Conservation (phyloP, 2,113 vertebrate genomes). For the Psephotus haematonotus region DNA sequence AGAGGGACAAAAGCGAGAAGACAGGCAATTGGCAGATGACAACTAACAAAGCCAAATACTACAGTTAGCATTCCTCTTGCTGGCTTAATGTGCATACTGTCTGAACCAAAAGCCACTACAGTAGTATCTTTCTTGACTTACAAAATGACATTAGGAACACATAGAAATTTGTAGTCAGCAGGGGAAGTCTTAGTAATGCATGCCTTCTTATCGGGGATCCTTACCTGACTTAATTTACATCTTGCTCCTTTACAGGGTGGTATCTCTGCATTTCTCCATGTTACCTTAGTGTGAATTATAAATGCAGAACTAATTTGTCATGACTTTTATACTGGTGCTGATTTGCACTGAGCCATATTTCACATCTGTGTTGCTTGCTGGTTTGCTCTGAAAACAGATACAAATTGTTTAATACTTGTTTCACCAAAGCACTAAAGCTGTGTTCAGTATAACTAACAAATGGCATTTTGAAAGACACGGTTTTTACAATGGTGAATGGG, state of each 20-base stretch:
- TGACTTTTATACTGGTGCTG: neutral
- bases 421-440: neutral
- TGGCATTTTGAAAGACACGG: neutral
- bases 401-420: neutral
- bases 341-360: neutral
- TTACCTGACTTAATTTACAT: neutral
- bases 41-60: neutral
- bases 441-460: neutral
- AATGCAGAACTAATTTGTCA: slow-evolving; percentile 3
- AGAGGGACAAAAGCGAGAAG: neutral
- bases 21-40: neutral
- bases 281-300: neutral
- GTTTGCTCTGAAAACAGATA: neutral
- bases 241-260: neutral
- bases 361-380: neutral
- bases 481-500: neutral
- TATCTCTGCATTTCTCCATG: neutral
- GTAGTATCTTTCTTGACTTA: neutral
- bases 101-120: neutral
- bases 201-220: neutral
- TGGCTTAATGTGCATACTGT: neutral
- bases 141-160: neutral
- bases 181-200: neutral
- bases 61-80: neutral
- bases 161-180: neutral